Evolutionary conservation across 2,113 vertebrate genomes (phyloP), one percentile per base, ranked within the genome.

Genomic region (Addax nasomaculatus): DNA sequence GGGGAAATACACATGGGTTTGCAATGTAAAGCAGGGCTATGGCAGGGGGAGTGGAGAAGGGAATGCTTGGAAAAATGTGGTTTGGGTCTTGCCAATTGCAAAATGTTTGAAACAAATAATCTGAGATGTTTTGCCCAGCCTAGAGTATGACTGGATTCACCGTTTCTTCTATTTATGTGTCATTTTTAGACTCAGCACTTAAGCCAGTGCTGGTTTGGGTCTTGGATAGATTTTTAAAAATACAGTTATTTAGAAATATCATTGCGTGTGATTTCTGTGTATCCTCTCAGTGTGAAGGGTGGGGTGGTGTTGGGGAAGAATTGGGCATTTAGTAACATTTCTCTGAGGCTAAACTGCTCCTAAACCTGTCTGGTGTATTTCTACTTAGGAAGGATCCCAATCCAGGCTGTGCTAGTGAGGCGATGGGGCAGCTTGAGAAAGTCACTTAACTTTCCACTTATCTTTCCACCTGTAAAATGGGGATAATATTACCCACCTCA

Each of bases 51-150:
- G 45, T 47, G 7, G 78, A 76, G 91, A 95, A 96, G 91, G 12
- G 96, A 97, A 97, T 93, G 97, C 93, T 97, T 96, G 96, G 98
- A 97, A 98, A 98, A 98, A 97, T 98, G 98, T 98, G 98, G 97
- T 98, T 98, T 97, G 93, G 97, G 97, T 97, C 96, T 97, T 86
- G 91, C 94, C 97, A 98, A 93, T 96, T 98, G 98, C 86, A 98
- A 97, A 97, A 97, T 95, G 83, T 95, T 97, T 97, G 95, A 97
- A 93, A 98, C 93, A 97, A 98, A 98, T 98, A 95, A 89, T 96
- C 57, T 67, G 95, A 96, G 95, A 97, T 97, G 94, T 92, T 98
- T 97, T 97, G 95, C 89, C 93, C 57, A 93, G 86, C 79, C 17
- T 89, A 95, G 79, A 96, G 64, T 1, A 7, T 0, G 43, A 84